phyloP scores from a whole-genome alignment of 2,888 invertebrate genomes.

The Punctoribates punctum region DNA sequence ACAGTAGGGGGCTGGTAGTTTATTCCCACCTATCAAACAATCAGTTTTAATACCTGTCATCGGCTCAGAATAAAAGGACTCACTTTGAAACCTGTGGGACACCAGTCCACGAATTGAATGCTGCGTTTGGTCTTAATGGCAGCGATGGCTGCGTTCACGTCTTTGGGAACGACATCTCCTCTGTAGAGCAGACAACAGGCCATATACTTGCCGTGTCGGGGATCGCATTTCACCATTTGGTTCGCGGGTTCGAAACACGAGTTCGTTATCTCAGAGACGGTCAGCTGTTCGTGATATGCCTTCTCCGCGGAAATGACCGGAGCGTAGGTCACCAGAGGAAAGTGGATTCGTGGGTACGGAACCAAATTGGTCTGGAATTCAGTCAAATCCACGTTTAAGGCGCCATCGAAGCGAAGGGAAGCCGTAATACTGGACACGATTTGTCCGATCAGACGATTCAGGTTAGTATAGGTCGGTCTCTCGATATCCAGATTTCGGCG shows the following conservation, averaged over 20 bases:
- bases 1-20: conserved; percentile 70
- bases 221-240: conserved; percentile 51
- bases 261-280: conserved; percentile 56
- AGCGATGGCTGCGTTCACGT: conserved; percentile 55
- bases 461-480: conserved; percentile 90
- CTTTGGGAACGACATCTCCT: conserved; percentile 59
- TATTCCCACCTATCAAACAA: too few relatives aligned
- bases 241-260: conserved; percentile 57
- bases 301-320: conserved; percentile 56
- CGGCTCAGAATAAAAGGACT: too few relatives aligned
- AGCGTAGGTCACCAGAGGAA: conserved; percentile 65
- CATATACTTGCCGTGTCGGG: conserved; percentile 50
- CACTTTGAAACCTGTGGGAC: conserved; percentile 82
- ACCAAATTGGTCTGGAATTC: conserved; percentile 81
- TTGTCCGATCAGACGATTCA: conserved; percentile 59
- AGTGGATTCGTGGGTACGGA: conserved; percentile 88
- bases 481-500: conserved; percentile 91
- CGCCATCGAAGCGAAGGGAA: conserved; percentile 86
- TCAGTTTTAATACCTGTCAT: too few relatives aligned
- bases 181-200: conserved; percentile 50
- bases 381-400: conserved; percentile 78
- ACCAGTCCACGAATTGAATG: conserved; percentile 89
- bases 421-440: conserved; percentile 71
- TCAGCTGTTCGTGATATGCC: conserved; percentile 55
- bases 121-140: conserved; percentile 57